Percentiles rank a stretch among this genome's conserved stretches.
These are phyloP conservation scores for Scaptomyza hsui DNA, from an alignment of 1,140 invertebrate genomes.

Conservation along the genomic window DNA sequence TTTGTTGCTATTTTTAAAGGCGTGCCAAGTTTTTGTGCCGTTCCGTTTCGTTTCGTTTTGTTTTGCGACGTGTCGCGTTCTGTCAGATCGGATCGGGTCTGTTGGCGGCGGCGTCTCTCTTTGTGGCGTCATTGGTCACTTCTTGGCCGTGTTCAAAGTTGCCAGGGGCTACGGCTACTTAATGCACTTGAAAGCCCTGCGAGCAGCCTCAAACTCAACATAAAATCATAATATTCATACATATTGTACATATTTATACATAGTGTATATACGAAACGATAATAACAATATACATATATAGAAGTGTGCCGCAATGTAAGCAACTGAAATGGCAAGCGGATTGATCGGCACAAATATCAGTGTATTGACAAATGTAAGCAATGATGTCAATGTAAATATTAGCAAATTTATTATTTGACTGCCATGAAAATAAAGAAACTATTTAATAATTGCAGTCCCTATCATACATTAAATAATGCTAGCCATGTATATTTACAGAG, in stretches of 20 bases:
- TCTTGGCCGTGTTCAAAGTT: conserved; percentile 47
- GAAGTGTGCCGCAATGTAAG: conserved; percentile 66
- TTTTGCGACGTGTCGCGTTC: conserved; percentile 23
- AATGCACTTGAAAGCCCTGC: conserved; percentile 63
- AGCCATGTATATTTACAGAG: neutral
- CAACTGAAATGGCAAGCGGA: conserved; percentile 68
- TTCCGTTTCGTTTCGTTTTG: conserved; percentile 20
- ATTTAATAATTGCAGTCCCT: too few species aligned
- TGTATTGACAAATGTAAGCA: conserved; percentile 72
- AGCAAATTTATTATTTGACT: too few species aligned
- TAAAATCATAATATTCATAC: conserved; percentile 38
- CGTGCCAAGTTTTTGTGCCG: conserved; percentile 68
- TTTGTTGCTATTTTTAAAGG: conserved; percentile 82
- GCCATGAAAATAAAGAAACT: too few species aligned
- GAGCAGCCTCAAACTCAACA: conserved; percentile 25
- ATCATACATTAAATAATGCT: neutral
- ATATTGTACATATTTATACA: conserved; percentile 36
- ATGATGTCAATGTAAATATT: neutral
- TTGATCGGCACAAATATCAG: conserved; percentile 75
- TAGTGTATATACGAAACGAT: neutral
- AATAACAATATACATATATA: conserved; percentile 13
- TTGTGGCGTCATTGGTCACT: conserved; percentile 50
- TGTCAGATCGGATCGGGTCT: conserved; percentile 16
- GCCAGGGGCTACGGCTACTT: conserved; percentile 30
- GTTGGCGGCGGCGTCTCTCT: conserved; percentile 16